Base-by-base conservation (phyloP, 2,888 invertebrate genomes). In the Epirrhoe alternata region DNA sequence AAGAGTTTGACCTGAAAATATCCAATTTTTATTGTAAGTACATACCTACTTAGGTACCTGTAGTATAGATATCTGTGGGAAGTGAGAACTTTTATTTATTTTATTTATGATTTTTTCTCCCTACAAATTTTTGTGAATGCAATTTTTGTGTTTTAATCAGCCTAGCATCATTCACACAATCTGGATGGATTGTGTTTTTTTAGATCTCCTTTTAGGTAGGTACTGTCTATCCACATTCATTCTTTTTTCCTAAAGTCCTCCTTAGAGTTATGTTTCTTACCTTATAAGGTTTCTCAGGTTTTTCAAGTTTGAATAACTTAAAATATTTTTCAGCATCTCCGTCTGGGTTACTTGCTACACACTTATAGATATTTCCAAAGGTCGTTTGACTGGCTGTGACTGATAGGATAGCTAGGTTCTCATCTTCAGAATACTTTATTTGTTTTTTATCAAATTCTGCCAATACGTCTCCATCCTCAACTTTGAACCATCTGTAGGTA, bases 401-500 rank as follows among this genome's bases (percentile, higher is more conserved):
- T 0, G 78, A 74, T 6, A 90, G 71, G 2, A 80, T 69, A 0
- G 89, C 84, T 60, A 77, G 73, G 14, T 78, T 72, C 0, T 71
- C 78, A 5, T 84, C 82, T 6, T 86, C 82, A 1, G 73, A 66
- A 6, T 78, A 55, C 45, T 72, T 76, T n/a, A 88, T 82, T 50
- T 84, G 80, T 8, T 82, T 80, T 35, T 82, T 73, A 14, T 88
- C 74, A 45, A 80, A 84, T 68, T 87, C 86, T 1, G 77, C 75
- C 24, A 88, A 68, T 0, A 80, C 72, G 8, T 81, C 77, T 6
- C 81, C 79, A 4, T 75, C 78, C 0, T 80, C 63, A 35, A 85
- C 84, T 69, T 83, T 81, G 67, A 85, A 88, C 86, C 88, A 89
- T 68, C 83, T 82, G 66, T 87, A 92, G 5, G 82, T 79, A 0